Percentiles rank a stretch among this genome's conserved stretches.
phyloP scores from a whole-genome alignment of 2,888 invertebrate genomes.

The Deilephila porcellus region DNA sequence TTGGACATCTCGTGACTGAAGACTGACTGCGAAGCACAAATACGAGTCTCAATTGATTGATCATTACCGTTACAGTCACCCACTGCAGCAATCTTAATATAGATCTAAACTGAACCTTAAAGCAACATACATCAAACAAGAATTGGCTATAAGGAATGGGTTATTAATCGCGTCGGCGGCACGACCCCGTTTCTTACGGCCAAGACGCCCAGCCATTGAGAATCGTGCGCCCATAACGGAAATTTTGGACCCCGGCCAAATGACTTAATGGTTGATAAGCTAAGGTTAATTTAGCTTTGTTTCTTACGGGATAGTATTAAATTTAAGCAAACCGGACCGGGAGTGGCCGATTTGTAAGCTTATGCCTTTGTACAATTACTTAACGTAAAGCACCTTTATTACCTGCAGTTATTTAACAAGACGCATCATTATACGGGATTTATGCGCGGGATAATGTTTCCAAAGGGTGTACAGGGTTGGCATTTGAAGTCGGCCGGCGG shows the following conservation, averaged over 20 bases:
- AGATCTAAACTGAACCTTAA: not conserved
- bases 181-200: slow-evolving; percentile 54
- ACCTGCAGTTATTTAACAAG: slow-evolving; percentile 29
- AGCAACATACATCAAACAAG: not conserved
- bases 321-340: slow-evolving; percentile 48
- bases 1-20: too few species aligned
- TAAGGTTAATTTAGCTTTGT: slow-evolving; percentile 69
- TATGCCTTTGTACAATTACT: slow-evolving; percentile 44
- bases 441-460: slow-evolving; percentile 26
- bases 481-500: not conserved
- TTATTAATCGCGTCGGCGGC: slow-evolving; percentile 49
- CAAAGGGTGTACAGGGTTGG: slow-evolving; percentile 23
- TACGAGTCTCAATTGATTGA: too few species aligned
- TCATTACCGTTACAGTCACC: too few species aligned
- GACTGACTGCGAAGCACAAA: too few species aligned
- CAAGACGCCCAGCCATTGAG: slow-evolving; percentile 47
- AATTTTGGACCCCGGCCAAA: slow-evolving; percentile 67
- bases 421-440: slow-evolving; percentile 28
- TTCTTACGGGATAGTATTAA: slow-evolving; percentile 50
- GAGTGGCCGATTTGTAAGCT: slow-evolving; percentile 47
- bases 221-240: slow-evolving; percentile 47
- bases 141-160: slow-evolving; percentile 28
- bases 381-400: slow-evolving; percentile 27
- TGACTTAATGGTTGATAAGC: slow-evolving; percentile 72
- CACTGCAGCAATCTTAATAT: too few species aligned